phyloP scores from a whole-genome alignment of 2,888 invertebrate species.

The Cerceris rybyensis region DNA sequence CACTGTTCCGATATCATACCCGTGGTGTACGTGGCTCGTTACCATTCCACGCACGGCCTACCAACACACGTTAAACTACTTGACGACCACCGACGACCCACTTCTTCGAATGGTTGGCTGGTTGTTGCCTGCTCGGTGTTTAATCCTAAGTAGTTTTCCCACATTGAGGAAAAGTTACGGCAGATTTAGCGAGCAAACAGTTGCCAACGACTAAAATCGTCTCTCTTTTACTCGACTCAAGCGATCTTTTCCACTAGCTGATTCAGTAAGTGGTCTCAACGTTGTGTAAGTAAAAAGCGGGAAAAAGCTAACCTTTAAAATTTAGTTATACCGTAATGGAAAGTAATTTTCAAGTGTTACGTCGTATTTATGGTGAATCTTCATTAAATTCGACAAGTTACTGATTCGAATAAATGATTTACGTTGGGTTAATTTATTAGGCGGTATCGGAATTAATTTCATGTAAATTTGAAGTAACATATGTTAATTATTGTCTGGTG shows the following conservation, averaged over 20 bases:
- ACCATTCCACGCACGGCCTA: conserved; percentile 54
- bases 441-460: neutral
- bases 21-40: conserved; percentile 53
- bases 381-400: neutral
- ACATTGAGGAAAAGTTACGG: conserved; percentile 35
- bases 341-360: too few species aligned
- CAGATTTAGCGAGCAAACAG: neutral
- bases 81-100: conserved; percentile 53
- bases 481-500: neutral
- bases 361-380: neutral
- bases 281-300: too few species aligned
- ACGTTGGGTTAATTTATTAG: neutral
- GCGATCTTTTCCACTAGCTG: too few species aligned
- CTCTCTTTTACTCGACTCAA: too few species aligned
- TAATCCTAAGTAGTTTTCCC: conserved; percentile 48
- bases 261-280: too few species aligned
- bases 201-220: too few species aligned
- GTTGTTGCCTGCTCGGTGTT: conserved; percentile 40
- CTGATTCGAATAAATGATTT: neutral
- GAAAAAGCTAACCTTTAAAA: too few species aligned
- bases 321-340: too few species aligned
- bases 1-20: conserved; percentile 46
- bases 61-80: conserved; percentile 31
- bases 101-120: conserved; percentile 41
- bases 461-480: neutral